These are phyloP conservation scores for Myiozetetes cayanensis DNA, from an alignment of 2,113 vertebrate species.

Conservation along the genomic window DNA sequence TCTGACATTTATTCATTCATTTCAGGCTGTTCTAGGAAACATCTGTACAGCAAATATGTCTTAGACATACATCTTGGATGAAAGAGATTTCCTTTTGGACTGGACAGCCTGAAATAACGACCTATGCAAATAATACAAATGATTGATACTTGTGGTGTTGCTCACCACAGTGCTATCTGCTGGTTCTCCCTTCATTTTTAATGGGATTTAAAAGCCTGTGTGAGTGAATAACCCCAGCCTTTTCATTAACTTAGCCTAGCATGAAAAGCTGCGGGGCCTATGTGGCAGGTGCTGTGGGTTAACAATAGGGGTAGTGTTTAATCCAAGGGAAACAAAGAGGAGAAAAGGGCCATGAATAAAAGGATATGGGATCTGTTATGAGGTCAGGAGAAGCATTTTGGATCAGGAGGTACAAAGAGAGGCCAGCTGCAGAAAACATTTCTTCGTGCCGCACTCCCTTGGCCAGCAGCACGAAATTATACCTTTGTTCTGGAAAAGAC, in stretches of 20 bases:
- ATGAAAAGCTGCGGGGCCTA: conserved; percentile 44
- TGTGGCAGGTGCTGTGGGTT: conserved; percentile 45
- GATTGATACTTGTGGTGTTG: conserved; percentile 43
- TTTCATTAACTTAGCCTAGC: conserved; percentile 50
- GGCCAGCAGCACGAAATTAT: not conserved
- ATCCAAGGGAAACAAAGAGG: conserved; percentile 29
- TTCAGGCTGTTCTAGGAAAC: conserved; percentile 60
- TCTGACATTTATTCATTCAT: conserved; percentile 45
- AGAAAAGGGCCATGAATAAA: conserved; percentile 42
- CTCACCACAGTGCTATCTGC: conserved; percentile 39
- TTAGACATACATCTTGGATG: conserved; percentile 48
- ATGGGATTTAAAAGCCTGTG: conserved; percentile 23
- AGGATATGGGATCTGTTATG: conserved; percentile 24
- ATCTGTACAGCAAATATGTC: conserved; percentile 71
- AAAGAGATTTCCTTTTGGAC: conserved; percentile 62
- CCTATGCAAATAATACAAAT: conserved; percentile 54
- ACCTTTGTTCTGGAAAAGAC: not conserved
- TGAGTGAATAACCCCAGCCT: conserved; percentile 7
- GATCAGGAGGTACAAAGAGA: conserved; percentile 31
- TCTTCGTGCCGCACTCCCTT: not conserved
- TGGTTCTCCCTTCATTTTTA: conserved; percentile 4
- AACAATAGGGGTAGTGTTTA: conserved; percentile 64
- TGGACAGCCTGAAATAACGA: conserved; percentile 51
- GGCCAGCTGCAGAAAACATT: conserved; percentile 28
- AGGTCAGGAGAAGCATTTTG: conserved; percentile 43